Percentiles rank a stretch among this genome's conserved stretches.
Conservation (phyloP, 2,888 invertebrate genomes). For the Stictocephala bisonia region DNA sequence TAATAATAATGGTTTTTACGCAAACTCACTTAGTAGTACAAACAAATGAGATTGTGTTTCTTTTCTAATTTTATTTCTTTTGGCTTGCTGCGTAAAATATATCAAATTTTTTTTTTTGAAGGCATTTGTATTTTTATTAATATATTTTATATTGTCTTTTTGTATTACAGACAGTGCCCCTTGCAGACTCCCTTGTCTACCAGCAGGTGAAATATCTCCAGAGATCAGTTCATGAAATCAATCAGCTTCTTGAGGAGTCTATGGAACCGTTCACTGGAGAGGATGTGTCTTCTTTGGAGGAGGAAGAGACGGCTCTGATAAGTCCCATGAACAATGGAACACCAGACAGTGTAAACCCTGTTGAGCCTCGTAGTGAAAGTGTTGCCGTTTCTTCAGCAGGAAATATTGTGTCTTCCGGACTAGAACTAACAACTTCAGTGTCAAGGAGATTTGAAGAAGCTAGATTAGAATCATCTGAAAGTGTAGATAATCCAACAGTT, state of each 20-base stretch:
- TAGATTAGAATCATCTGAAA: slow-evolving; percentile 36
- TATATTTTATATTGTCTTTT: neutral
- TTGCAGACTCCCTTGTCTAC: slow-evolving; percentile 67
- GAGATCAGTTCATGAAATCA: slow-evolving; percentile 80
- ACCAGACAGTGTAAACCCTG: slow-evolving; percentile 16
- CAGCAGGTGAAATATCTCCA: slow-evolving; percentile 82
- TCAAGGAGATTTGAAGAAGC: slow-evolving; percentile 41
- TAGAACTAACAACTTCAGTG: slow-evolving; percentile 6
- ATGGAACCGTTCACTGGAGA: slow-evolving; percentile 49
- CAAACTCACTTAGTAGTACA: too few species aligned
- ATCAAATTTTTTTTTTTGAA: neutral
- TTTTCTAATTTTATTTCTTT: too few species aligned
- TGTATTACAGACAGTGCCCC: slow-evolving; percentile 36
- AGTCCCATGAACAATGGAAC: slow-evolving; percentile 47
- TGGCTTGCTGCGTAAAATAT: too few species aligned
- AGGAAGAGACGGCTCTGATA: slow-evolving; percentile 44
- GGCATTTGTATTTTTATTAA: neutral
- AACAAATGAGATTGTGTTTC: too few species aligned
- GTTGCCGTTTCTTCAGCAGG: neutral
- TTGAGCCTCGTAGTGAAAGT: neutral
- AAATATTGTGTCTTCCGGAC: slow-evolving; percentile 6
- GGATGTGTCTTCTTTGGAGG: slow-evolving; percentile 49
- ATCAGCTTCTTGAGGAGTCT: slow-evolving; percentile 63
- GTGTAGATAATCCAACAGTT: slow-evolving; percentile 30
- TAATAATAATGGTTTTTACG: too few species aligned